A percentile compares a stretch with the other conserved stretches of the same genome.
phyloP scores from a whole-genome alignment of 2,113 vertebrate species.

The Centropus bengalensis region DNA sequence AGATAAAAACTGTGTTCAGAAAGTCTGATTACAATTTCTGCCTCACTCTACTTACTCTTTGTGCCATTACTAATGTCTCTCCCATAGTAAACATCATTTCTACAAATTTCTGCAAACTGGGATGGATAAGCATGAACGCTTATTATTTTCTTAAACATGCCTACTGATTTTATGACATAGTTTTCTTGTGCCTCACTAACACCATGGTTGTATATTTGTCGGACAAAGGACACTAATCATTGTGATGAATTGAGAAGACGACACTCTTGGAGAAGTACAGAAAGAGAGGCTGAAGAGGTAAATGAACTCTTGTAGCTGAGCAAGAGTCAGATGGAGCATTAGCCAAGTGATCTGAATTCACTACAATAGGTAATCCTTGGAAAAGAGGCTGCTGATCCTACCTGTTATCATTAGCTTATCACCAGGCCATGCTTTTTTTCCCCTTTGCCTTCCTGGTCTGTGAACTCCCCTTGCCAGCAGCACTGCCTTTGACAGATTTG shows the following conservation, averaged over 20 bases:
- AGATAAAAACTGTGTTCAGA: background rate
- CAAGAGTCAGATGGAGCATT: background rate
- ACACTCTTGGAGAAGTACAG: background rate
- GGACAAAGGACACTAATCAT: background rate
- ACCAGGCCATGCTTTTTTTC: background rate
- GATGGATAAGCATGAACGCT: background rate
- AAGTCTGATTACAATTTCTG: background rate
- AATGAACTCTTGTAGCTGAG: too few species aligned
- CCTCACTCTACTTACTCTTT: background rate
- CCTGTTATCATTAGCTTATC: background rate
- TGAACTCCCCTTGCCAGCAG: background rate
- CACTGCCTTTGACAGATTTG: background rate
- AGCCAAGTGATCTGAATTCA: background rate
- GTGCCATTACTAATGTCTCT: background rate
- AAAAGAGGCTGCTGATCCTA: rapidly evolving
- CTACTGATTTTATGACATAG: background rate
- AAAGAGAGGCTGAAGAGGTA: background rate
- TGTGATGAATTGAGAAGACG: background rate
- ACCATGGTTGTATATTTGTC: background rate
- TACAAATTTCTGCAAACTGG: background rate
- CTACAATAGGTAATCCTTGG: background rate
- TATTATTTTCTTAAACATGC: background rate
- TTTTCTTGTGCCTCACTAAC: background rate
- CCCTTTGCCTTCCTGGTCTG: background rate
- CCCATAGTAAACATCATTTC: background rate